Percentiles rank a stretch among this genome's conserved stretches.
phyloP scores from a whole-genome alignment of 2,113 vertebrate species.

The Nothoprocta perdicaria region DNA sequence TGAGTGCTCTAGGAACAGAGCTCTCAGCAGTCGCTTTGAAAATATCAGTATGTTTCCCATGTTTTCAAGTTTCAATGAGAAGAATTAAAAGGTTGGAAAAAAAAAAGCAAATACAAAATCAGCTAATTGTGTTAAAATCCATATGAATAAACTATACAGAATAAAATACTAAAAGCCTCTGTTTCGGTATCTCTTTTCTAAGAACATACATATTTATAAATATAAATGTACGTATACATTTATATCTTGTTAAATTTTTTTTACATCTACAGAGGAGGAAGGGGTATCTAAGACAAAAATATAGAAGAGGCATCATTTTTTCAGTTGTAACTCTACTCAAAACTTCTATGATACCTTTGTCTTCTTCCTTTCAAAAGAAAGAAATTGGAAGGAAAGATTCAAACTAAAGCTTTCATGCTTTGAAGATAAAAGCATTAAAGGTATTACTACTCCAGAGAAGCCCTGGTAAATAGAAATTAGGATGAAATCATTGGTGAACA shows the following conservation, averaged over 20 bases:
- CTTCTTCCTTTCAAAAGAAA: not conserved
- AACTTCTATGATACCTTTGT: not conserved
- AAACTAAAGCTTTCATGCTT: not conserved
- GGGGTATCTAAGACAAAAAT: not conserved
- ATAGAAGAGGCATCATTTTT: not conserved
- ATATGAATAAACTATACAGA: not conserved
- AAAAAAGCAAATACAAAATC: not conserved
- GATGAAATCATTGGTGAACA: not conserved
- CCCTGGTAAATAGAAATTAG: not conserved
- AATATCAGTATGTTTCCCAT: not conserved
- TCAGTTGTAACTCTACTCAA: not conserved
- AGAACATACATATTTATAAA: not conserved
- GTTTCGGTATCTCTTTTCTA: not conserved
- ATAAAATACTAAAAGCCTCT: not conserved
- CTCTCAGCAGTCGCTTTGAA: not conserved
- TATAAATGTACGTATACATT: not conserved
- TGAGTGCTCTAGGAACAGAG: not conserved
- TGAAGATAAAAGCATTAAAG: not conserved
- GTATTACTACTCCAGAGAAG: not conserved
- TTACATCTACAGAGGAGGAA: not conserved
- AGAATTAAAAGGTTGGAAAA: not conserved
- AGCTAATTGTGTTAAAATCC: not conserved
- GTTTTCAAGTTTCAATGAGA: not conserved
- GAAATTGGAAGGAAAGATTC: not conserved
- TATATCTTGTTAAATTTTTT: no score